Conservation (phyloP, 2,797 vertebrate species). For the Micropoecilia bifurca region DNA sequence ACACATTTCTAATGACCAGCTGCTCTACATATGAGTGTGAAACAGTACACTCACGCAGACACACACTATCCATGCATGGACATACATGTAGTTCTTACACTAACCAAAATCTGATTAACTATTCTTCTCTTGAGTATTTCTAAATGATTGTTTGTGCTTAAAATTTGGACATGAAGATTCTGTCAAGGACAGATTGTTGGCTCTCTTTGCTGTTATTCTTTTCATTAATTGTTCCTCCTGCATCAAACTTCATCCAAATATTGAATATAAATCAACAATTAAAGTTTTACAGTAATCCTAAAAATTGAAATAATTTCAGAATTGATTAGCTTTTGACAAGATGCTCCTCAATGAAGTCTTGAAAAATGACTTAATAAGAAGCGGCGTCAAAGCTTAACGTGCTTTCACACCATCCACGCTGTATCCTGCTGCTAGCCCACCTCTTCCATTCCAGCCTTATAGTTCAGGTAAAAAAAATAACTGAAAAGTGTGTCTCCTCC, state of each 20-base stretch:
- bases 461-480: too few species aligned
- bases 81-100: background rate
- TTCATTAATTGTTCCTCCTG: background rate
- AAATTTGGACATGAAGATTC: background rate
- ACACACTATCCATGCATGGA: background rate
- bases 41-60: constrained; percentile 14
- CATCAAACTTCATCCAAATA: background rate
- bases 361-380: background rate
- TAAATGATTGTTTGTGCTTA: background rate
- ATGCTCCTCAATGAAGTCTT: background rate
- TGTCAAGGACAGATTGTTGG: background rate
- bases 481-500: too few species aligned
- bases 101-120: background rate
- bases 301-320: background rate
- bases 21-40: constrained; percentile 49
- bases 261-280: background rate
- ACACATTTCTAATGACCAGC: constrained; percentile 75
- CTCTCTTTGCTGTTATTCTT: background rate
- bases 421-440: too few species aligned
- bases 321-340: background rate
- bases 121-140: background rate
- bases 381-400: background rate
- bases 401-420: background rate
- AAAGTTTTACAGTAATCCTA: background rate
- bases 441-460: too few species aligned